These are phyloP conservation scores for Cephalopterus ornatus DNA, from an alignment of 2,113 vertebrate genomes.

Conservation along the genomic window DNA sequence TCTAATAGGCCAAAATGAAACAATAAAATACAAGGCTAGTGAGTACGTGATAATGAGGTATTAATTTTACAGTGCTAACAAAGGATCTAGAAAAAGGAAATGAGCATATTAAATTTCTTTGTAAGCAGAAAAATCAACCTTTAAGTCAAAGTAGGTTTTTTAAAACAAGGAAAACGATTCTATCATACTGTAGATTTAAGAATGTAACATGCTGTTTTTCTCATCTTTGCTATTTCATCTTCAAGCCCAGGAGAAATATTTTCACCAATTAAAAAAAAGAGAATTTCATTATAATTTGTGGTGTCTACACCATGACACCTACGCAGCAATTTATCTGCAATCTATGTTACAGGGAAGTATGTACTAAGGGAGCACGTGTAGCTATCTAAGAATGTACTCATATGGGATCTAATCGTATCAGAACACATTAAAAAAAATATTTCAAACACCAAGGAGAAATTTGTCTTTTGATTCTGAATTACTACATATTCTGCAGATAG, in stretches of 20 bases:
- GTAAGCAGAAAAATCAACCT: not conserved
- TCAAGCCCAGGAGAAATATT: not conserved
- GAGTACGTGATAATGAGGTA: not conserved
- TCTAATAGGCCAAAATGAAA: slow-evolving; percentile 5
- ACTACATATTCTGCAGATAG: not conserved
- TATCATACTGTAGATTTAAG: not conserved
- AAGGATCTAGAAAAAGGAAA: not conserved
- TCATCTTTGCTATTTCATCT: not conserved
- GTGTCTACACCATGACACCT: not conserved
- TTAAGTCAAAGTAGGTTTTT: not conserved
- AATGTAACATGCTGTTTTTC: not conserved
- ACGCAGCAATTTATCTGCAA: not conserved
- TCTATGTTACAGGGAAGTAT: not conserved
- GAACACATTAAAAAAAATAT: not conserved
- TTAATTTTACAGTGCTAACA: not conserved
- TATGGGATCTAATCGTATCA: not conserved
- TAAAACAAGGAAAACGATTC: not conserved
- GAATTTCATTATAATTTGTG: not conserved
- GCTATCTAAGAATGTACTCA: not conserved
- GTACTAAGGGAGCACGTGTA: not conserved
- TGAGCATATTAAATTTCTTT: not conserved
- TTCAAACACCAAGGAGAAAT: not conserved
- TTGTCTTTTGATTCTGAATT: not conserved
- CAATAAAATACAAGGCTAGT: not conserved
- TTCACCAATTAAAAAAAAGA: not conserved